phyloP scores from a whole-genome alignment of 2,113 vertebrate genomes.

The Anseranas semipalmata region DNA sequence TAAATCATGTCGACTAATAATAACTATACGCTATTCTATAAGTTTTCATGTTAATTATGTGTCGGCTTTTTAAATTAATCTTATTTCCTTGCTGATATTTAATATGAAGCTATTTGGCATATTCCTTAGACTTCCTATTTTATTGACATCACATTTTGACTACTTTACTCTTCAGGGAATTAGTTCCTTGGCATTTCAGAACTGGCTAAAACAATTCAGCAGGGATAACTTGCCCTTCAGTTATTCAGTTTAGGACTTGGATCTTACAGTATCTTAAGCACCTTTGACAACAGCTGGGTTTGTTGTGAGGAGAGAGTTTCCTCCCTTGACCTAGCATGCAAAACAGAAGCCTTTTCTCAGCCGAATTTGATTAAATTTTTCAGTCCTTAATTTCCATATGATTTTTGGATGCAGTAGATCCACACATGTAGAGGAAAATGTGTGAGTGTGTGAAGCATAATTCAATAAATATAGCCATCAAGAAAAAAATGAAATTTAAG shows the following conservation, averaged over 20 bases:
- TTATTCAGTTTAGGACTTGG: not conserved
- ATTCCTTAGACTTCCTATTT: not conserved
- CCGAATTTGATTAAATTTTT: not conserved
- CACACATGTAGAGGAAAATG: not conserved
- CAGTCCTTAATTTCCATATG: not conserved
- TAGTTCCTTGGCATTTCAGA: not conserved
- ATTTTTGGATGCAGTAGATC: not conserved
- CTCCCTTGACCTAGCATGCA: not conserved
- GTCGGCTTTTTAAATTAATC: not conserved
- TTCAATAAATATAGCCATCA: not conserved
- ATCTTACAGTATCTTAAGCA: not conserved
- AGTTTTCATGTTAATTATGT: not conserved
- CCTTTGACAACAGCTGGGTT: rapidly evolving
- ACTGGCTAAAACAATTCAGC: not conserved
- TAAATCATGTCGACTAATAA: not conserved
- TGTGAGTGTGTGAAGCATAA: not conserved
- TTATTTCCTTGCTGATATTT: not conserved
- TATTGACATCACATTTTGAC: not conserved
- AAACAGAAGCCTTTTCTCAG: not conserved
- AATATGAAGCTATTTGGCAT: not conserved
- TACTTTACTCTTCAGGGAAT: not conserved
- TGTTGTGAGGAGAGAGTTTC: not conserved
- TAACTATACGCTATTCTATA: not conserved
- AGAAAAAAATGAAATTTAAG: not conserved
- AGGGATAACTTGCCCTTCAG: not conserved